Base-by-base conservation (phyloP, 2,888 invertebrate genomes). In the Epicampocera succincta region DNA sequence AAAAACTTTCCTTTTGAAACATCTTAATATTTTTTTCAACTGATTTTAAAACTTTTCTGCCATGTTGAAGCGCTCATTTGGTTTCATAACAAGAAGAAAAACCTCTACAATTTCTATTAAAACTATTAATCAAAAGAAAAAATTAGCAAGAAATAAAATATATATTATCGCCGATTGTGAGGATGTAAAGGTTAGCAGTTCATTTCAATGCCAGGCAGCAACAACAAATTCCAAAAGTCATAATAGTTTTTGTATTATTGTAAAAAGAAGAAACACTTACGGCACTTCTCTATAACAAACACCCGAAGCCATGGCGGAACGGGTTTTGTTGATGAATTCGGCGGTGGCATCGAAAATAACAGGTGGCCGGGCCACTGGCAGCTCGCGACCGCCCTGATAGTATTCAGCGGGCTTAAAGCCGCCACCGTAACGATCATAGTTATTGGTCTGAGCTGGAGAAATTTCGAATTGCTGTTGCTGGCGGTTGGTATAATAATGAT, bases 201-300 rank as follows among this genome's bases (percentile, higher is more conserved):
- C 72, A 72, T 29, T 46, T 50, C 42, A 66, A 25, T 52, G 42
- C 38, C 21, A 72, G 13, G 9, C 17, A 13, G 44, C 44, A 75
- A 69, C 54, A 54, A 56, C 12, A 52, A 66, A 21, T 11, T 40
- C 42, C n/a, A 25, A 29, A 29, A n/a, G n/a, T n/a, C n/a, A n/a
- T n/a, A n/a, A n/a, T n/a, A n/a, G n/a, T n/a, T n/a, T n/a, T 29
- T 29, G 3, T 4, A 29, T 13, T 44, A 13, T 13, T n/a, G 19
- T 12, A 60, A 29, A 19, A n/a, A 44, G 8, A 52, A 50, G 21
- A 29, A 58, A 66, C 33, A 90, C 91, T 90, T 88, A 91, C 91
- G 90, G 89, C 52, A 91, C 91, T 88, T 91, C 91, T 69, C 85
- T 90, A 73, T 84, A 87, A 74, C 91, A 91, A 65, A 91, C 65